These are phyloP conservation scores for Mythimna impura DNA, from an alignment of 2,888 invertebrate genomes.

Conservation along the genomic window DNA sequence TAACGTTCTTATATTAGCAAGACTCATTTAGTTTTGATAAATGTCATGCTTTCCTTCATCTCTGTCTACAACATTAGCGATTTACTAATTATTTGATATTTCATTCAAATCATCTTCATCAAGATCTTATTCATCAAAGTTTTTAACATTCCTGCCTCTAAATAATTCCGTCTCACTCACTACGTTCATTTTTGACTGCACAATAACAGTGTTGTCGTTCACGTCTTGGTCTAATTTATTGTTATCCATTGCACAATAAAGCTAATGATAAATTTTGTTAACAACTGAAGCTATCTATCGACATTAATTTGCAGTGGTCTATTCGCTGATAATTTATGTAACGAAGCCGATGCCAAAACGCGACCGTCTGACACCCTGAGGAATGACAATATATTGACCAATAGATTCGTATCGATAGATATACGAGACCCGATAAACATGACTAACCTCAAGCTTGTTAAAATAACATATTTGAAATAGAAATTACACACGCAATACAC, in stretches of 20 bases:
- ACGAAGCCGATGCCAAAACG: constrained; percentile 69
- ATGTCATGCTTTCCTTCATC: constrained; percentile 35
- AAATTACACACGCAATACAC: constrained; percentile 48
- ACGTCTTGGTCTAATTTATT: constrained; percentile 52
- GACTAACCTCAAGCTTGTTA: constrained; percentile 46
- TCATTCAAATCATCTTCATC: constrained; percentile 39
- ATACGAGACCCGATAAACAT: constrained; percentile 58
- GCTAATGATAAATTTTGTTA: constrained; percentile 67
- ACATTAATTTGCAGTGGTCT: constrained; percentile 62
- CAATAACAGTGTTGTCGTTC: constrained; percentile 14
- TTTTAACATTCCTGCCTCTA: background rate
- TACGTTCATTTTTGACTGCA: constrained; percentile 2
- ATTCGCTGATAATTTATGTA: constrained; percentile 69
- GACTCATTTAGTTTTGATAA: constrained; percentile 35
- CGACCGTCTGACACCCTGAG: constrained; percentile 64
- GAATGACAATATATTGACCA: constrained; percentile 68
- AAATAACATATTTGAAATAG: constrained; percentile 60
- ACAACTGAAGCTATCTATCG: constrained; percentile 68
- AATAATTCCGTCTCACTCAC: background rate
- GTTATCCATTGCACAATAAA: constrained; percentile 46
- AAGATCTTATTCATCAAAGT: constrained; percentile 21
- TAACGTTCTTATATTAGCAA: constrained; percentile 4
- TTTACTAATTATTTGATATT: constrained; percentile 36
- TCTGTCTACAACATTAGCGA: constrained; percentile 15
- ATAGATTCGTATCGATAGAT: constrained; percentile 65